Percentiles rank a stretch among this genome's conserved stretches.
Evolutionary conservation across 2,113 vertebrate species (phyloP).

Genomic region (Bungarus multicinctus): DNA sequence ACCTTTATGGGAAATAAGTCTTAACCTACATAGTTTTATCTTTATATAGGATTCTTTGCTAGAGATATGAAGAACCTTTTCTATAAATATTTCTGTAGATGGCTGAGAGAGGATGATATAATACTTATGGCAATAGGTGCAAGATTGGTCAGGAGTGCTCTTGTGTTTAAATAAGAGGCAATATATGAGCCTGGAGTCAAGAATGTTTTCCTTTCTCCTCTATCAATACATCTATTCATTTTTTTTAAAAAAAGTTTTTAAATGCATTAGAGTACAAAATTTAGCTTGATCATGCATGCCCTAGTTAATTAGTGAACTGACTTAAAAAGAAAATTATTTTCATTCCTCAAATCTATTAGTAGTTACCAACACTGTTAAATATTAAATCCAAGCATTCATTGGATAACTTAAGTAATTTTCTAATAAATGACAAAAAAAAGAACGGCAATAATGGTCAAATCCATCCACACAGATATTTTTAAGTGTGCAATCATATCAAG

Average conservation of each 20-base stretch:
- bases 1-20: not conserved
- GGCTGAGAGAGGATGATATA: not conserved
- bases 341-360: slow-evolving; percentile 20
- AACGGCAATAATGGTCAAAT: not conserved
- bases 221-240: not conserved
- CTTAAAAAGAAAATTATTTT: slow-evolving; percentile 8
- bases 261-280: not conserved
- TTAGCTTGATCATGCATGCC: not conserved
- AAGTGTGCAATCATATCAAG: not conserved
- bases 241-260: not conserved
- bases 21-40: not conserved
- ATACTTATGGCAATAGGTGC: not conserved
- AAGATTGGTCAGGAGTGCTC: not conserved
- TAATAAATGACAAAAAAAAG: not conserved
- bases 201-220: not conserved
- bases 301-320: not conserved
- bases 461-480: not conserved
- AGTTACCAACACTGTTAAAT: slow-evolving; percentile 24
- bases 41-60: not conserved
- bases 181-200: not conserved
- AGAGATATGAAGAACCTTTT: not conserved
- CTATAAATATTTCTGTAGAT: not conserved
- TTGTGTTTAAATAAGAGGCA: not conserved
- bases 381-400: not conserved
- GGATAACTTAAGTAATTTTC: slow-evolving; percentile 16